phyloP scores from a whole-genome alignment of 2,797 vertebrate species.

The Halcyon smyrnensis region DNA sequence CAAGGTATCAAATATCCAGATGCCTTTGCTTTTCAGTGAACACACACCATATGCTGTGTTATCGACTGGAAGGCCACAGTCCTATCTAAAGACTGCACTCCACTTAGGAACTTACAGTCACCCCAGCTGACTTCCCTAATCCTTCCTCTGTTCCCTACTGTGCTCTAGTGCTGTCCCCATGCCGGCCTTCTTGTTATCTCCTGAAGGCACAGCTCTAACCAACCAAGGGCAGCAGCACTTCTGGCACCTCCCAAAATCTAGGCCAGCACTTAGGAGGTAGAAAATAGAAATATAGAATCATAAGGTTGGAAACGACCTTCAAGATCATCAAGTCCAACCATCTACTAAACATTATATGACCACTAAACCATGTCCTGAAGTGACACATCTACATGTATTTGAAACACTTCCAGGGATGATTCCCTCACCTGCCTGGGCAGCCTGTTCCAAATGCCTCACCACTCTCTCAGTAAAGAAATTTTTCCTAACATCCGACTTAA shows the following conservation, averaged over 20 bases:
- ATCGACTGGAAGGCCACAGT: background rate
- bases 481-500: too few species aligned
- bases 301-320: too few species aligned
- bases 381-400: too few species aligned
- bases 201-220: background rate
- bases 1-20: background rate
- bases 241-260: background rate
- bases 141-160: background rate
- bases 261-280: background rate
- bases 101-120: rapidly evolving
- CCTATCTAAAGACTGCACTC: background rate
- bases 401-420: too few species aligned
- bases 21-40: background rate
- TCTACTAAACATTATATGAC: too few species aligned
- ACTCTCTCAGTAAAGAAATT: too few species aligned
- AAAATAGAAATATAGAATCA: background rate
- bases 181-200: background rate
- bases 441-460: too few species aligned
- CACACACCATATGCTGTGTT: rapidly evolving
- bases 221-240: background rate
- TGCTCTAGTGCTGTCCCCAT: background rate
- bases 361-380: too few species aligned
- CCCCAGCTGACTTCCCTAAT: background rate
- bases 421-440: too few species aligned
- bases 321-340: too few species aligned